Conservation (phyloP, 2,888 invertebrate genomes). For the Himalopsyche kuldschensis region DNA sequence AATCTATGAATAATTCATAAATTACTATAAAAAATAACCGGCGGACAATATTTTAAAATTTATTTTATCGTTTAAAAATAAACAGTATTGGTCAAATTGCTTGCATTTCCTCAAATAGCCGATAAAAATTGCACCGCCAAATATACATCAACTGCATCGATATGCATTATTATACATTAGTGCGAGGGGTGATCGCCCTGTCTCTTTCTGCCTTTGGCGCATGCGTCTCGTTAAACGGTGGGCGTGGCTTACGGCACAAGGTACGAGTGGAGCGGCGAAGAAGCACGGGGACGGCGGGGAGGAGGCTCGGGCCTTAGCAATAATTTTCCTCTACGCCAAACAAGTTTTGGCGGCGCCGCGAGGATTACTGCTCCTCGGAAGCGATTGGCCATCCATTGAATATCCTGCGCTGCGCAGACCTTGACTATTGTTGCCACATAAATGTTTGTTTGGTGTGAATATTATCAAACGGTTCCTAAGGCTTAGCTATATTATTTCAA, state of each 20-base stretch:
- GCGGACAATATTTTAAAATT: too few species aligned
- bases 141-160: neutral
- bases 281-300: slow-evolving; percentile 50
- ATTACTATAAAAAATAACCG: too few species aligned
- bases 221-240: slow-evolving; percentile 1
- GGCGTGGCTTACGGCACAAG: slow-evolving; percentile 20
- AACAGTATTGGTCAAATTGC: too few species aligned
- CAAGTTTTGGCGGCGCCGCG: slow-evolving; percentile 21
- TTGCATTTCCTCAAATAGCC: neutral
- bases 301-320: slow-evolving; percentile 44
- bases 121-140: neutral
- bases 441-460: too few species aligned
- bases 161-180: neutral
- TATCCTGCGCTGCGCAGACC: neutral
- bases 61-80: too few species aligned
- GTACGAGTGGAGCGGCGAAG: slow-evolving; percentile 46
- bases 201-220: slow-evolving; percentile 2
- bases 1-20: too few species aligned
- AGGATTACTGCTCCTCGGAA: slow-evolving; percentile 30
- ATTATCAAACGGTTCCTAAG: too few species aligned
- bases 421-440: neutral
- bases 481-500: too few species aligned
- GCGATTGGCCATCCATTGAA: slow-evolving; percentile 43
- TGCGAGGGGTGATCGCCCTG: neutral
- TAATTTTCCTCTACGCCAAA: slow-evolving; percentile 32